phyloP scores from a whole-genome alignment of 2,888 invertebrate species.

The Hypena proboscidalis region DNA sequence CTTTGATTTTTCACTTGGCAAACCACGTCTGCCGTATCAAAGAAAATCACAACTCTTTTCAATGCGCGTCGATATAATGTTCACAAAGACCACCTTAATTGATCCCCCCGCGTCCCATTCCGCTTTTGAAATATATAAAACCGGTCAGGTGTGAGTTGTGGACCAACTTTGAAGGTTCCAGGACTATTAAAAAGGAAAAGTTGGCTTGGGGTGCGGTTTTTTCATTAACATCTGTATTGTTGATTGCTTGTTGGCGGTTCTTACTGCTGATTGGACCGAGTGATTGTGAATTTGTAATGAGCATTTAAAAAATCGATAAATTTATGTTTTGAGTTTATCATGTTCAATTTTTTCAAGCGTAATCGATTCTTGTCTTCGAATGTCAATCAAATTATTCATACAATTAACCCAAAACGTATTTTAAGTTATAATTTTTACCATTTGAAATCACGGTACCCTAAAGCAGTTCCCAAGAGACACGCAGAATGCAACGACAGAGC shows the following conservation, averaged over 20 bases:
- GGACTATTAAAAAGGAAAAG: constrained; percentile 31
- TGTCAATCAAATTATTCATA: no score
- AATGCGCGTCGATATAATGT: constrained; percentile 84
- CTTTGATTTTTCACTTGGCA: constrained; percentile 85
- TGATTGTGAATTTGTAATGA: neutral
- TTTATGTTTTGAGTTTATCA: no score
- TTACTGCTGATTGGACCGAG: neutral
- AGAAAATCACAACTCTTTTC: constrained; percentile 85
- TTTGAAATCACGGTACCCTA: constrained; percentile 34
- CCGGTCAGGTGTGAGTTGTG: constrained; percentile 50
- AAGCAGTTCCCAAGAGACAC: constrained; percentile 39
- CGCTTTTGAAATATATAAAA: constrained; percentile 61
- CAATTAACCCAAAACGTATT: neutral
- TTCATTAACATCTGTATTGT: neutral
- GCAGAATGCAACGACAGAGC: constrained; percentile 46
- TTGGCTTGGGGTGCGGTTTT: constrained; percentile 1
- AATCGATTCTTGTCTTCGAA: no score
- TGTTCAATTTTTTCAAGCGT: no score
- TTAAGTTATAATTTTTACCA: neutral
- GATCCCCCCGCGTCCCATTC: constrained; percentile 69
- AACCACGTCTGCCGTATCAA: constrained; percentile 83
- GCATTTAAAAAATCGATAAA: no score
- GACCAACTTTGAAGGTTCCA: constrained; percentile 40
- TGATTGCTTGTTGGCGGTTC: neutral
- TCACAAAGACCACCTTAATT: constrained; percentile 78